Percentiles rank a stretch among this genome's conserved stretches.
Conservation (phyloP, 2,888 invertebrate genomes). For the Amphipoea lucens region DNA sequence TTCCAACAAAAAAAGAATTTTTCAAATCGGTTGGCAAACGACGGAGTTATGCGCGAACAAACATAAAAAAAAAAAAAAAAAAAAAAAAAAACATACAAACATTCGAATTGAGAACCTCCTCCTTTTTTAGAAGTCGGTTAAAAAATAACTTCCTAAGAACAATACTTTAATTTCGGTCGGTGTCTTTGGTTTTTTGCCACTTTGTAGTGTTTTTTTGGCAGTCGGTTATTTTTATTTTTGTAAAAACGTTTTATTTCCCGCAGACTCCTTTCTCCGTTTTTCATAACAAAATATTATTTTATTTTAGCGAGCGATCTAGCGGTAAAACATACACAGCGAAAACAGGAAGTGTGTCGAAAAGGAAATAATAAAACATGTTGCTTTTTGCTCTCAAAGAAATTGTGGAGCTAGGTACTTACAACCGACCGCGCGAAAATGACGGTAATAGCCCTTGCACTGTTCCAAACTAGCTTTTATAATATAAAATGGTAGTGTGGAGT, state of each 20-base stretch:
- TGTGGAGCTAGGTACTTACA: neutral
- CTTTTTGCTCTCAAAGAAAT: conserved; percentile 48
- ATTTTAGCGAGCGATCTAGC: conserved; percentile 41
- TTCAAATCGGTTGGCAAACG: too few relatives aligned
- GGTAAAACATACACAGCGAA: conserved; percentile 50
- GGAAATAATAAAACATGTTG: conserved; percentile 73
- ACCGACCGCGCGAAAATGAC: conserved; percentile 26
- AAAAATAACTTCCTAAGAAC: too few relatives aligned
- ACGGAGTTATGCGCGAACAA: too few relatives aligned
- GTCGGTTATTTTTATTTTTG: neutral
- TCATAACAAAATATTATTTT: conserved; percentile 25
- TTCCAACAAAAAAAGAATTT: too few relatives aligned
- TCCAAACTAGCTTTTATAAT: conserved; percentile 10
- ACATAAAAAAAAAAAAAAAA: too few relatives aligned
- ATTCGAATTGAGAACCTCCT: too few relatives aligned
- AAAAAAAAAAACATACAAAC: too few relatives aligned
- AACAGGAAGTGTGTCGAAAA: conserved; percentile 55
- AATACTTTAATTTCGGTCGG: too few relatives aligned
- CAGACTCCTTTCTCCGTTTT: conserved; percentile 13
- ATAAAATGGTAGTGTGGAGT: neutral
- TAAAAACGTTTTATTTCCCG: neutral
- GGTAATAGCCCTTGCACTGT: conserved; percentile 4
- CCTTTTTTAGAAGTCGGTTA: too few relatives aligned
- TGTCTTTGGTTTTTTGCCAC: neutral
- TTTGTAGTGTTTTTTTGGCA: neutral